Evolutionary conservation across 2,888 invertebrate species (phyloP).

Genomic region (Ornithoptera priamus): DNA sequence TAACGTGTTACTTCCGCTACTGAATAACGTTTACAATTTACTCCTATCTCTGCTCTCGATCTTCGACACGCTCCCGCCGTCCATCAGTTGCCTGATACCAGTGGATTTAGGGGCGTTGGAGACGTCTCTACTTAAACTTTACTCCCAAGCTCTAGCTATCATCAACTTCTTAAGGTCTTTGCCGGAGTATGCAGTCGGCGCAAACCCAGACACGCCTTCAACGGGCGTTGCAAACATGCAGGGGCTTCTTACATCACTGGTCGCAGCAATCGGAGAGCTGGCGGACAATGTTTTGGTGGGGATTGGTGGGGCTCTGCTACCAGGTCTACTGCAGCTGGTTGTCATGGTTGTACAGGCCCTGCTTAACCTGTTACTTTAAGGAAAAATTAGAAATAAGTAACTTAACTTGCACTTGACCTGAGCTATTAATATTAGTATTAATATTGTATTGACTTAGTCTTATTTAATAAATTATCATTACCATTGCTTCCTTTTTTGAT

Average conservation of each 20-base stretch:
- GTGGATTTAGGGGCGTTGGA: conserved; percentile 68
- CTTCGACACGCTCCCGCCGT: conserved; percentile 68
- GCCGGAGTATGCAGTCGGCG: conserved; percentile 67
- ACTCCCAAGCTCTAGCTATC: conserved; percentile 70
- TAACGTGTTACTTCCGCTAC: conserved; percentile 66
- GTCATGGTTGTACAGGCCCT: conserved; percentile 59
- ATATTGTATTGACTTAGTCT: conserved; percentile 29
- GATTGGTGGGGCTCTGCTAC: conserved; percentile 64
- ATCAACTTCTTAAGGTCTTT: conserved; percentile 64
- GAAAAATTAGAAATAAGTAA: conserved; percentile 33
- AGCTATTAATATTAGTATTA: too few relatives aligned
- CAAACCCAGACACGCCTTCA: conserved; percentile 59
- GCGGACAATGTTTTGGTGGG: conserved; percentile 59
- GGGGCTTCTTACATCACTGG: conserved; percentile 55
- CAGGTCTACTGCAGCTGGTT: conserved; percentile 63
- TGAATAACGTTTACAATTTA: conserved; percentile 74
- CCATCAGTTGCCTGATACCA: conserved; percentile 65
- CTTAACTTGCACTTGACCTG: conserved; percentile 32
- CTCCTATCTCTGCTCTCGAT: conserved; percentile 69
- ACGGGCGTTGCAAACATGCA: conserved; percentile 53
- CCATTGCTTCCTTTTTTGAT: not conserved
- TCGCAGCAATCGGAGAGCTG: conserved; percentile 54
- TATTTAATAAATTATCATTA: conserved; percentile 23
- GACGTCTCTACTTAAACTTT: conserved; percentile 65
- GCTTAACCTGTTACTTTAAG: conserved; percentile 53